These are phyloP conservation scores for Chrysomela aeneicollis DNA, from an alignment of 2,888 invertebrate genomes.

Conservation along the genomic window DNA sequence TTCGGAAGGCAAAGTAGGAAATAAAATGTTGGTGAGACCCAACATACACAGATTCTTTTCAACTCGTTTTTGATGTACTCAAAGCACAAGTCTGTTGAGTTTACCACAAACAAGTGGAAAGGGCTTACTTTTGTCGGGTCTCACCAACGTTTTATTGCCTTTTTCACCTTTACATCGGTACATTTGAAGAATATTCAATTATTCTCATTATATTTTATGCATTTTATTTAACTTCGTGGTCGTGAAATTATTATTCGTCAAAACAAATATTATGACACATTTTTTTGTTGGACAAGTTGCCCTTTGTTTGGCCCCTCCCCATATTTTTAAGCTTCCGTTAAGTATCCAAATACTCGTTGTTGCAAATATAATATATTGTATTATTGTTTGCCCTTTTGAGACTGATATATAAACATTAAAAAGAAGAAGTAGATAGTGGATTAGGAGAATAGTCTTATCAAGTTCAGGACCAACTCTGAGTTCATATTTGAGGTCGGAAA, in stretches of 20 bases:
- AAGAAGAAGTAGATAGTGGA: constrained; percentile 30
- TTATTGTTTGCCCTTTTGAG: constrained; percentile 62
- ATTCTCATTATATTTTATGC: too few species aligned
- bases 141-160: too few species aligned
- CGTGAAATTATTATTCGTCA: background rate
- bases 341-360: constrained; percentile 41
- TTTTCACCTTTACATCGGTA: too few species aligned
- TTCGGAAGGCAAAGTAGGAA: too few species aligned
- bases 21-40: too few species aligned
- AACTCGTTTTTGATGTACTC: too few species aligned
- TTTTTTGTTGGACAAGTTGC: constrained; percentile 10
- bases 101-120: too few species aligned
- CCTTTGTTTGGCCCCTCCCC: background rate
- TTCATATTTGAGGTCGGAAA: constrained; percentile 35
- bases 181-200: too few species aligned
- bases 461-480: constrained; percentile 52
- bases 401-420: constrained; percentile 58
- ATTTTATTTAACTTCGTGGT: too few species aligned
- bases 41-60: too few species aligned
- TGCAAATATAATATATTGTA: constrained; percentile 37
- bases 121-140: too few species aligned
- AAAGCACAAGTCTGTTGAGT: too few species aligned
- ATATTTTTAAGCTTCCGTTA: constrained; percentile 50
- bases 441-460: constrained; percentile 35
- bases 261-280: background rate